Evolutionary conservation across 2,888 invertebrate species (phyloP).

Genomic region (Amblyjoppa proteus): DNA sequence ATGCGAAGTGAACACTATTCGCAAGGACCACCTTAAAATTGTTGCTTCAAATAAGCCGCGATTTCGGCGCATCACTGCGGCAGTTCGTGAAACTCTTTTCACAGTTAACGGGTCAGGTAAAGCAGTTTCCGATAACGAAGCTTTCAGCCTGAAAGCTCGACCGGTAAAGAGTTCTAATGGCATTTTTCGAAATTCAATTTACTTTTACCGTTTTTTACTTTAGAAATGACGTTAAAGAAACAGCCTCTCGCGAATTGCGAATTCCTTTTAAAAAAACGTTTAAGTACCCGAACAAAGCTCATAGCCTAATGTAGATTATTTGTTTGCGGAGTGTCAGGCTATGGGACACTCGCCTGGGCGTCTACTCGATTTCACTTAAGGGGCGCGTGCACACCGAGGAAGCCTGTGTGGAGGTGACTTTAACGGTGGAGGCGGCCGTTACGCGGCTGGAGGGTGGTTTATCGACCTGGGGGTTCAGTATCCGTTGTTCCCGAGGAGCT

Average conservation of each 20-base stretch:
- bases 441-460: conserved; percentile 79
- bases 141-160: not conserved
- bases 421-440: conserved; percentile 69
- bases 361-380: not conserved
- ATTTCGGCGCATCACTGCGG: not conserved
- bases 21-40: not conserved
- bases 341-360: not conserved
- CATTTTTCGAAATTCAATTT: not conserved
- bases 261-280: not conserved
- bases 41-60: not conserved
- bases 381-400: conserved; percentile 19
- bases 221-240: not conserved
- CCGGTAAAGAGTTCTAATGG: not conserved
- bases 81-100: not conserved
- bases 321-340: not conserved
- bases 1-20: too few relatives aligned
- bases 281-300: not conserved
- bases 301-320: not conserved
- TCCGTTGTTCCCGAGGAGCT: conserved; percentile 76
- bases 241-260: not conserved
- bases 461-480: conserved; percentile 83
- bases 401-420: conserved; percentile 74
- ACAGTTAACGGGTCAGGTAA: not conserved
- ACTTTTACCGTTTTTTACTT: not conserved
- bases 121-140: conserved; percentile 8